Conservation (phyloP, 1,140 invertebrate genomes). For the Lordiphosa stackelbergi region DNA sequence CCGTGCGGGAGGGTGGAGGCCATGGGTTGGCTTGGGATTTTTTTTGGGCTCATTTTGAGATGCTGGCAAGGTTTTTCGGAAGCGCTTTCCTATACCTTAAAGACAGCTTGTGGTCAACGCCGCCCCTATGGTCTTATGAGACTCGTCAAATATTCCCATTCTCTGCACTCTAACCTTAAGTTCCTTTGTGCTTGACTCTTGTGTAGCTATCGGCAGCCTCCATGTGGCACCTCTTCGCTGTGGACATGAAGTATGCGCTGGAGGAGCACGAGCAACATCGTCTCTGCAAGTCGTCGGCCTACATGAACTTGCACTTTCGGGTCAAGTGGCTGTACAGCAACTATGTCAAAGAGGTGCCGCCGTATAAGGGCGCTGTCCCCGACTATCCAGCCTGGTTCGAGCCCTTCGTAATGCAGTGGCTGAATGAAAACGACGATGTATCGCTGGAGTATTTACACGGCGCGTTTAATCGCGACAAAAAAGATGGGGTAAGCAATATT, state of each 20-base stretch:
- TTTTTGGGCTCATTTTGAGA: too few relatives aligned
- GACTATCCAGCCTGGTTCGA: conserved; percentile 99
- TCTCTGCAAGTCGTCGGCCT: conserved; percentile 97
- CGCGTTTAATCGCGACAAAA: conserved; percentile 98
- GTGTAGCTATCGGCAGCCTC: conserved; percentile 94
- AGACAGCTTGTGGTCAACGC: too few relatives aligned
- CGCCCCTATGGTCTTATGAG: too few relatives aligned
- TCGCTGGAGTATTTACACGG: conserved; percentile 99
- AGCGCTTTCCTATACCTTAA: too few relatives aligned
- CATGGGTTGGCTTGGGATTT: too few relatives aligned
- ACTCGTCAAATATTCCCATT: too few relatives aligned
- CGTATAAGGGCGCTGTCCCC: conserved; percentile 94
- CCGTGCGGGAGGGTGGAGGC: too few relatives aligned
- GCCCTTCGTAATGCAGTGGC: conserved; percentile 99
- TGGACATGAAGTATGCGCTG: conserved; percentile 98
- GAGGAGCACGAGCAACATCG: conserved; percentile 98
- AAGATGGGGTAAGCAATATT: conserved; percentile 89
- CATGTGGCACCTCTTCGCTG: conserved; percentile 97
- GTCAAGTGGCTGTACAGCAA: conserved; percentile 99
- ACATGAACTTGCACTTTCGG: conserved; percentile 99
- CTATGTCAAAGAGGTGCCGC: conserved; percentile 98
- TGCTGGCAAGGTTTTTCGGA: too few relatives aligned
- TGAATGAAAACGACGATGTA: conserved; percentile 99
- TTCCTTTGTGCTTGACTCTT: not conserved
- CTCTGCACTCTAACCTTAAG: too few relatives aligned